Base-by-base conservation (phyloP, 2,888 invertebrate genomes). In the Andrena fulva region DNA sequence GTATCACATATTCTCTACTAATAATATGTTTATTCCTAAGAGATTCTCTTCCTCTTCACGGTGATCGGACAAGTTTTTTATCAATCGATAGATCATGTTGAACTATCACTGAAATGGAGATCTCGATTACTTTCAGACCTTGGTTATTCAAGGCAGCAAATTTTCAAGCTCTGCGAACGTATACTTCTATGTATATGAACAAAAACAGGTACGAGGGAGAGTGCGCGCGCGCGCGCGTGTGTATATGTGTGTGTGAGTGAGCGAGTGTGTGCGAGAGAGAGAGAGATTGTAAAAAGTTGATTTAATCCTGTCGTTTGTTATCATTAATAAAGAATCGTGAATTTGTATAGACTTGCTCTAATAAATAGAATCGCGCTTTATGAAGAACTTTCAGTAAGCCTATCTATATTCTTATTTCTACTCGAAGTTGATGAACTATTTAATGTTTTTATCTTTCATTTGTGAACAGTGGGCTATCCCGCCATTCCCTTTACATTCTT, bases 251-350 rank as follows among this genome's bases (percentile, higher is more conserved):
- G n/a, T 50, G 6, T n/a, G 48, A 16, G 27, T 75, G 56, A 5
- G 54, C 56, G 42, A 0, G 20, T 10, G 56, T 6, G 29, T n/a
- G 60, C 35, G 24, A 12, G 31, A 7, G 54, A 27, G 24, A 33
- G 82, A 77, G 54, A 69, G 77, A 63, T 87, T 87, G 86, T 87
- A 87, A 78, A 87, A 87, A 87, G 81, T 75, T 78, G 62, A 78
- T 82, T 72, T 79, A 84, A 81, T 77, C 64, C 62, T 81, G 72
- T 86, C 77, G 70, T 80, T 84, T 77, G 73, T 85, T 86, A 86
- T 80, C 67, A 70, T 72, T 69, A 84, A 84, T 86, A 84, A 81
- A 77, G 64, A 75, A 71, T 63, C 78, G 72, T 82, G 50, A 81
- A 86, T 86, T 86, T 86, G 84, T 86, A 86, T 83, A 86, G 70